Evolutionary conservation across 2,888 invertebrate species (phyloP).

Genomic region (Embidobia sp.): DNA sequence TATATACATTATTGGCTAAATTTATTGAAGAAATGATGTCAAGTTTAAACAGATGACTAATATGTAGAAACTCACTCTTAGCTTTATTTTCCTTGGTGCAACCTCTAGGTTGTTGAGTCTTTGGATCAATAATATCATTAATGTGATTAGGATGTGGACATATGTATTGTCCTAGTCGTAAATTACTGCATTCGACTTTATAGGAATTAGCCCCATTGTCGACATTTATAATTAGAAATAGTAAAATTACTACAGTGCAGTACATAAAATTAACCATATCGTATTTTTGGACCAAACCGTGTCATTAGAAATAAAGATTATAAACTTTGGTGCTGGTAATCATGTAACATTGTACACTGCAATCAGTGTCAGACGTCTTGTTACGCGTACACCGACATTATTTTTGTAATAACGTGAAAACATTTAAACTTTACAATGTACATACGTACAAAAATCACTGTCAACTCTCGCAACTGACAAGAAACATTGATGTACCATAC

Average conservation of each 20-base stretch:
- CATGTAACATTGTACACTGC: not conserved
- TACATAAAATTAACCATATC: slow-evolving; percentile 41
- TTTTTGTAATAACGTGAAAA: slow-evolving; percentile 9
- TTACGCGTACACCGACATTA: not conserved
- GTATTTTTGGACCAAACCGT: not conserved
- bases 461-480: slow-evolving; percentile 3
- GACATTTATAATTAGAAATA: slow-evolving; percentile 65
- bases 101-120: slow-evolving; percentile 93
- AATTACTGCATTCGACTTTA: slow-evolving; percentile 86
- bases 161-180: slow-evolving; percentile 90
- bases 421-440: not conserved
- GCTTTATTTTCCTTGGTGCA: slow-evolving; percentile 91
- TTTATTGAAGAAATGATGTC: too few relatives aligned
- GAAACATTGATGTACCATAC: not conserved
- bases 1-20: too few relatives aligned
- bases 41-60: too few relatives aligned
- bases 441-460: not conserved
- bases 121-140: slow-evolving; percentile 89
- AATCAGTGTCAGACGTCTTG: not conserved
- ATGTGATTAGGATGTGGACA: slow-evolving; percentile 89
- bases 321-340: slow-evolving; percentile 14
- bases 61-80: slow-evolving; percentile 85
- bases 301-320: slow-evolving; percentile 23
- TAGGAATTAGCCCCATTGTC: slow-evolving; percentile 71
- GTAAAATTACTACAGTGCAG: slow-evolving; percentile 44